Evolutionary conservation across 2,888 invertebrate species (phyloP).

Genomic region (Drepana falcataria): DNA sequence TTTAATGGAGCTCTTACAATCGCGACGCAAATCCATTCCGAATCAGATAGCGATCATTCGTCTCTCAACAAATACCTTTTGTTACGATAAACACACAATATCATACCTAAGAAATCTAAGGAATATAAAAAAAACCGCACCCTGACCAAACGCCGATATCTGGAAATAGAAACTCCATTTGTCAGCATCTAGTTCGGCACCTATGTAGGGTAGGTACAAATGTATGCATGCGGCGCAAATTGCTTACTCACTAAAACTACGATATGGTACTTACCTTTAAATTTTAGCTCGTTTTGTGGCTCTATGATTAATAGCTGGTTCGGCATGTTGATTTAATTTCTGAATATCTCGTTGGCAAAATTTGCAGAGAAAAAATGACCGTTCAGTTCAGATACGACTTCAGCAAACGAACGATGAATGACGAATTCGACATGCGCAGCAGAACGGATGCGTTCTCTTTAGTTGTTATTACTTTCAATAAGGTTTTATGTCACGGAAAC

Average conservation of each 20-base stretch:
- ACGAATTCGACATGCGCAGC: conserved; percentile 58
- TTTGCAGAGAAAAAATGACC: conserved; percentile 48
- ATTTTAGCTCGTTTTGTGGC: conserved; percentile 92
- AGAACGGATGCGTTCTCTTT: conserved; percentile 10
- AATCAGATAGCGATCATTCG: too few species aligned
- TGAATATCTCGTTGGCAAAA: conserved; percentile 68
- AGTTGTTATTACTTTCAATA: background rate
- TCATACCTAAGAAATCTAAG: conserved; percentile 26
- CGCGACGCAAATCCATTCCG: too few species aligned
- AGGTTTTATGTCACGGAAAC: too few species aligned
- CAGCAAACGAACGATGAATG: conserved; percentile 54
- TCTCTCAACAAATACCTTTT: background rate
- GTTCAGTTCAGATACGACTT: conserved; percentile 42
- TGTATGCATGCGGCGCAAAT: conserved; percentile 53
- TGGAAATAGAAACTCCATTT: conserved; percentile 79
- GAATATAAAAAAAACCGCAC: conserved; percentile 58
- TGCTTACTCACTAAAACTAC: conserved; percentile 20
- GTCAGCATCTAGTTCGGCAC: conserved; percentile 70
- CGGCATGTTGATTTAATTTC: conserved; percentile 76
- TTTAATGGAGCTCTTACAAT: too few species aligned
- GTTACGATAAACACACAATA: background rate
- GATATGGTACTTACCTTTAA: conserved; percentile 85
- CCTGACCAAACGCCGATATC: conserved; percentile 73
- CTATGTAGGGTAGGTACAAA: conserved; percentile 50
- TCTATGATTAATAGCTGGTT: conserved; percentile 92